A percentile compares a stretch with the other conserved stretches of the same genome.
These are phyloP conservation scores for Tetraodon nigroviridis DNA, from an alignment of 2,113 vertebrate genomes.

Conservation along the genomic window DNA sequence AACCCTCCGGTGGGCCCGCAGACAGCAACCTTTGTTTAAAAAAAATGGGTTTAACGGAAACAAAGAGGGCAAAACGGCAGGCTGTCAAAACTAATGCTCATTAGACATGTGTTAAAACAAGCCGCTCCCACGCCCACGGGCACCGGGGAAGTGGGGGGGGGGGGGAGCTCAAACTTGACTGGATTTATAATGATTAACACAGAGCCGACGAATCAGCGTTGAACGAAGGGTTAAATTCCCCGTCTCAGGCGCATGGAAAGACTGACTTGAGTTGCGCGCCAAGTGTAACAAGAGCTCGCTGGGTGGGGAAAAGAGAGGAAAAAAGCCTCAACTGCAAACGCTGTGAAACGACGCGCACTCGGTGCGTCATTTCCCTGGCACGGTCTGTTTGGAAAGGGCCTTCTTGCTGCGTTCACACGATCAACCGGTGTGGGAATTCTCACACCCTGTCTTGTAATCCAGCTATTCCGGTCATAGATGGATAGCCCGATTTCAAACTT, in stretches of 20 bases:
- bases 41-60: no score
- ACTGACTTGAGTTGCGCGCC: slow-evolving; percentile 29
- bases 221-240: slow-evolving; percentile 41
- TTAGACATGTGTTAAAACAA: neutral
- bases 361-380: slow-evolving; percentile 63
- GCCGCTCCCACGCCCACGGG: slow-evolving; percentile 17
- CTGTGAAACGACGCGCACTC: neutral
- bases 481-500: no score
- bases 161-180: neutral
- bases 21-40: neutral
- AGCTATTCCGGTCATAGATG: neutral
- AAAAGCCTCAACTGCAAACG: slow-evolving; percentile 10
- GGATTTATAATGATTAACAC: neutral
- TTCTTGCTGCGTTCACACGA: slow-evolving; percentile 36
- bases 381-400: slow-evolving; percentile 38
- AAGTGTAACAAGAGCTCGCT: slow-evolving; percentile 24
- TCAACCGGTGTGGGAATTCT: slow-evolving; percentile 15
- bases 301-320: slow-evolving; percentile 1
- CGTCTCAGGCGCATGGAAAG: slow-evolving; percentile 33
- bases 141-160: neutral
- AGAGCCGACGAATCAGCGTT: neutral
- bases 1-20: neutral
- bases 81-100: neutral
- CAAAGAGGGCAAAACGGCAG: no score
- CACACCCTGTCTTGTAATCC: accelerated